These are phyloP conservation scores for Butastur rufipennis DNA, from an alignment of 2,113 vertebrate species.

Conservation along the genomic window DNA sequence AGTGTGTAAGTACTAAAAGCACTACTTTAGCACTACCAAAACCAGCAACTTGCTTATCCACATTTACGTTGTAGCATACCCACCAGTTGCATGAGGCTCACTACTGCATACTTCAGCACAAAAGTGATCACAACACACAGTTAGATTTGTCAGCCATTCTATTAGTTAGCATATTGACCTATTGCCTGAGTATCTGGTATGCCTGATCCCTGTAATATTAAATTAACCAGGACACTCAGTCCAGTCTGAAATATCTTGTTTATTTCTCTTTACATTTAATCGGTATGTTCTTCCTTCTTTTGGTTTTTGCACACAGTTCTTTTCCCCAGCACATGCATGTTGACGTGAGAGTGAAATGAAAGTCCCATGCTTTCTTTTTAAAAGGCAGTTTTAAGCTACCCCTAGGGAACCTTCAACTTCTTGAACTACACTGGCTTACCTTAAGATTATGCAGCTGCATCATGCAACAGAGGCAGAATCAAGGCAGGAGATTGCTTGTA, in stretches of 20 bases:
- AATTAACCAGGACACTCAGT: neutral
- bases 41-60: neutral
- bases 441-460: neutral
- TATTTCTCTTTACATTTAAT: neutral
- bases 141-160: neutral
- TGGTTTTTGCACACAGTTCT: neutral
- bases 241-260: neutral
- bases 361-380: neutral
- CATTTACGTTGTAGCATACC: neutral
- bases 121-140: neutral
- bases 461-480: neutral
- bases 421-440: neutral
- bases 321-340: neutral
- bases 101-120: neutral
- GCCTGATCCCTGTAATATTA: neutral
- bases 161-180: neutral
- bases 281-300: neutral
- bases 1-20: neutral
- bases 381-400: neutral
- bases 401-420: neutral
- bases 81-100: rapidly evolving
- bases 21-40: neutral
- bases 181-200: neutral
- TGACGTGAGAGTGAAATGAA: neutral
- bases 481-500: neutral